Evolutionary conservation across 2,797 vertebrate species (phyloP).

Genomic region (Lagodon rhomboides): DNA sequence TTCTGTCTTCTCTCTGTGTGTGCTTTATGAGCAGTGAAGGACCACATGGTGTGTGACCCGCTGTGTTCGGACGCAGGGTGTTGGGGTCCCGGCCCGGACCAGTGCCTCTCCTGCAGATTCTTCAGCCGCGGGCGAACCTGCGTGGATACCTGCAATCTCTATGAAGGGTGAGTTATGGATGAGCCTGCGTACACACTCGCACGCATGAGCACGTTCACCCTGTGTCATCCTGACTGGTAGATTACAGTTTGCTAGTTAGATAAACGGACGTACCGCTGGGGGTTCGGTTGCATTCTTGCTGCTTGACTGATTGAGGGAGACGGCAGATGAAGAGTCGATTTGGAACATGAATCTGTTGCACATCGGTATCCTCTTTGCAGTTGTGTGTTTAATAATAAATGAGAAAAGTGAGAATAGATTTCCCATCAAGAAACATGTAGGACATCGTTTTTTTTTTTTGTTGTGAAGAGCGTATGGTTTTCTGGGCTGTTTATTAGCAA

Average conservation of each 20-base stretch:
- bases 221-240: background rate
- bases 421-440: background rate
- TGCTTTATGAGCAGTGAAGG: slow-evolving; percentile 85
- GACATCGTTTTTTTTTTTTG: background rate
- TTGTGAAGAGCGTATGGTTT: background rate
- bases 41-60: slow-evolving; percentile 93
- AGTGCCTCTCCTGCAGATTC: slow-evolving; percentile 93
- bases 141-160: slow-evolving; percentile 94
- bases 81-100: slow-evolving; percentile 95
- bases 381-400: background rate
- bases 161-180: slow-evolving; percentile 90
- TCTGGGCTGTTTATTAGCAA: background rate
- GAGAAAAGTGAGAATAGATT: background rate
- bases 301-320: slow-evolving; percentile 10
- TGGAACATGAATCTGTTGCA: background rate
- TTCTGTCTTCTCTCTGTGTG: slow-evolving; percentile 18
- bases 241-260: background rate
- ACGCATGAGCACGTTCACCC: background rate
- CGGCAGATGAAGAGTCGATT: slow-evolving; percentile 9
- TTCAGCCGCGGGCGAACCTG: slow-evolving; percentile 94
- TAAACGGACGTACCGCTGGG: background rate
- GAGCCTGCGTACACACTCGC: background rate
- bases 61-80: slow-evolving; percentile 95
- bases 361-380: background rate
- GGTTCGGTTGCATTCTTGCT: slow-evolving; percentile 7